Conservation (phyloP, 2,888 invertebrate species). For the Nomada fucata region DNA sequence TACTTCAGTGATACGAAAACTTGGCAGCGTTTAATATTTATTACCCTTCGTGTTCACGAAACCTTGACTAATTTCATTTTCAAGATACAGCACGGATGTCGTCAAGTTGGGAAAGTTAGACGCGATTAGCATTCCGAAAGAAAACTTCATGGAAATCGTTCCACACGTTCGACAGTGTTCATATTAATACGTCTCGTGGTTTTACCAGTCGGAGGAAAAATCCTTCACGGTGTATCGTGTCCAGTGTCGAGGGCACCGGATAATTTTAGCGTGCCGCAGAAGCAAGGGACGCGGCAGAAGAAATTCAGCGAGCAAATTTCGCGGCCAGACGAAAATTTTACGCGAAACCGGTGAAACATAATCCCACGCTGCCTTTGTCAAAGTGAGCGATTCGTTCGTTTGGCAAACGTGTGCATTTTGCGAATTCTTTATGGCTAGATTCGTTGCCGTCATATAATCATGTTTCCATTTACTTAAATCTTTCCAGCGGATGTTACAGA, state of each 20-base stretch:
- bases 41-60: not conserved
- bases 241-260: conserved; percentile 54
- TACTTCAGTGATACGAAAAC: not conserved
- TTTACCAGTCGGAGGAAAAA: conserved; percentile 34
- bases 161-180: not conserved
- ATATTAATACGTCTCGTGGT: not conserved
- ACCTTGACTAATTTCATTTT: conserved; percentile 2
- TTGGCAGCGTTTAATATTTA: conserved; percentile 12
- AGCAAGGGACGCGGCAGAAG: conserved; percentile 26
- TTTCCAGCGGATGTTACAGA: conserved; percentile 18
- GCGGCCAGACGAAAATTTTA: conserved; percentile 57
- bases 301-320: conserved; percentile 56
- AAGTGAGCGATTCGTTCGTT: not conserved
- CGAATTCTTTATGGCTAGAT: conserved; percentile 4
- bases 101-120: not conserved
- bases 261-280: conserved; percentile 63
- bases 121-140: not conserved
- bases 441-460: not conserved
- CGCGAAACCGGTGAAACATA: conserved; percentile 41
- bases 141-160: not conserved
- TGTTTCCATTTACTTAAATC: conserved; percentile 17
- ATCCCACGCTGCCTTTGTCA: conserved; percentile 19
- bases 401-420: not conserved
- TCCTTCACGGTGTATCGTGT: conserved; percentile 26
- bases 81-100: not conserved